Percentiles rank a stretch among this genome's conserved stretches.
phyloP scores from a whole-genome alignment of 2,113 vertebrate species.

The Oenanthe melanoleuca region DNA sequence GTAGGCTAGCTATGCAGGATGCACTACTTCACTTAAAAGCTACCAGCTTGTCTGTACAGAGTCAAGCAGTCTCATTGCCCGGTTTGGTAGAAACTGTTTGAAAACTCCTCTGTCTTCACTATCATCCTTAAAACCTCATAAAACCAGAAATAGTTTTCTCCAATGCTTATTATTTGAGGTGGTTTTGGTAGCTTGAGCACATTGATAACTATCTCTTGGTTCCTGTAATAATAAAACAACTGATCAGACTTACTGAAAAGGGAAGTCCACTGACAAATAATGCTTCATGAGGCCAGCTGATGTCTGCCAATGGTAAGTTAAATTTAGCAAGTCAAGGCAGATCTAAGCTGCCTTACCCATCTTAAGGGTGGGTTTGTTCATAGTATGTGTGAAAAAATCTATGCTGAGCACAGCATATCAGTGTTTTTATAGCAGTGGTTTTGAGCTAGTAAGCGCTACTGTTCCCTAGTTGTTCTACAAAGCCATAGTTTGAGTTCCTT shows the following conservation, averaged over 20 bases:
- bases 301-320: not conserved
- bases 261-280: not conserved
- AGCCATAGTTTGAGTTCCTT: not conserved
- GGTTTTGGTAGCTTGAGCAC: not conserved
- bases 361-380: not conserved
- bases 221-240: not conserved
- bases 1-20: not conserved
- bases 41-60: not conserved
- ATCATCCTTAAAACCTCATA: not conserved
- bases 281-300: not conserved
- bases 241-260: not conserved
- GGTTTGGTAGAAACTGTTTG: not conserved
- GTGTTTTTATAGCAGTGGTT: not conserved
- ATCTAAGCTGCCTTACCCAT: not conserved
- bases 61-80: not conserved
- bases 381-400: not conserved
- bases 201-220: not conserved
- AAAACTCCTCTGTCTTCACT: not conserved
- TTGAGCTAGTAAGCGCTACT: not conserved
- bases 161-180: not conserved
- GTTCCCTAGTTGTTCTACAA: not conserved
- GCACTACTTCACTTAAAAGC: not conserved
- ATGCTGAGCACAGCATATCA: not conserved
- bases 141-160: not conserved
- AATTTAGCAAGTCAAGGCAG: not conserved